Evolutionary conservation across 1,140 invertebrate genomes (phyloP), one percentile per base, ranked within the genome.

Genomic region (Limonius californicus): DNA sequence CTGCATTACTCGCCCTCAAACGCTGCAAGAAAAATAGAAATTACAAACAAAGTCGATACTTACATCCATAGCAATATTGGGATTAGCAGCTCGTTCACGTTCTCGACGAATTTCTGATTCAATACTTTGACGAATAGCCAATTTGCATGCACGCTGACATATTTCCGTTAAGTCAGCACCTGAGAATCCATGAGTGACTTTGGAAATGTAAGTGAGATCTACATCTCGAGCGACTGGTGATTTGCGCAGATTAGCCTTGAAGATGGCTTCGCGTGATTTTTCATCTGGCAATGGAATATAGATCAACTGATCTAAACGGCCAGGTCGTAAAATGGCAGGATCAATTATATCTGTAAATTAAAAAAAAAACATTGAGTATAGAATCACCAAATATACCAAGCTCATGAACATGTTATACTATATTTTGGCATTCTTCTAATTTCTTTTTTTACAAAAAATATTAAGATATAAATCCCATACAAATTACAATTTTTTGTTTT

Each of bases 231-330:
- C 88, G 68, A 99, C 86, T 11, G 98, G 98, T 20, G 96, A 98
- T 81, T 99, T 99, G 64, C 96, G 86, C 62, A 99, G 81, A 80
- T 97, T 97, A 27, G 97, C 94, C 75, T 86, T 94, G 67, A 99
- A 89, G 74, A 99, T 99, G 57, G 91, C 87, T 77, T 97, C 90
- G 56, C 98, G 87, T 1, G 96, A 99, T 76, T 95, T 97, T 72
- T 99, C 97, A 82, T 99, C 98, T 8, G 98, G 98, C 70, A 99
- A 80, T 72, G 98, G 98, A 84, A 99, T 99, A 83, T 99, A 99
- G 76, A 99, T 99, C 43, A 99, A 82, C 80, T 99, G 97, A 86
- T 99, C 98, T 50, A 99, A 84, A 76, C 98, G 90, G 4, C 98
- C 98, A 32, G 98, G 98, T 79, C 98, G 87, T 53, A 99, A 83